These are phyloP conservation scores for Anneissia japonica DNA, from an alignment of 35 echinoderm and acorn worm genomes.

Conservation along the genomic window DNA sequence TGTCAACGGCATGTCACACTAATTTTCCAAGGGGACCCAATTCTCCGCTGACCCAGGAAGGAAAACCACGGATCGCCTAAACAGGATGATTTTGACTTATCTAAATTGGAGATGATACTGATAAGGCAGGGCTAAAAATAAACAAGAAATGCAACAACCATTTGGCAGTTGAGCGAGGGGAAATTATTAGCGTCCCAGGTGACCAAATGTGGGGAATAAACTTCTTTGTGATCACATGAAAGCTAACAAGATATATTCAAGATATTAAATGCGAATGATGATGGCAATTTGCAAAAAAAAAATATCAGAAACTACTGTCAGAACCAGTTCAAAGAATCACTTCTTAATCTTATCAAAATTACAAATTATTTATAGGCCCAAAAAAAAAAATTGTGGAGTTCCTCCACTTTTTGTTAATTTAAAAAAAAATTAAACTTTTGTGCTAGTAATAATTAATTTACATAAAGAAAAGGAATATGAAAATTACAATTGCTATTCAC, in stretches of 20 bases:
- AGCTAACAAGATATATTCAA: neutral
- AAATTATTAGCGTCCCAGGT: neutral
- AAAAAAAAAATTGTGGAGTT: no score
- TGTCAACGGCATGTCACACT: neutral
- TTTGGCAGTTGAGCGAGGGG: neutral
- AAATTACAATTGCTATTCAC: no score
- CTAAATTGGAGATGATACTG: neutral
- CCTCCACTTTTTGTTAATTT: no score
- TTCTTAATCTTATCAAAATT: no score
- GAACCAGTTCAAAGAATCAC: no score
- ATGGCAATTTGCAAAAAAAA: no score
- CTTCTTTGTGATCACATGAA: neutral
- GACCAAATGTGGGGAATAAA: neutral
- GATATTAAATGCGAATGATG: no score
- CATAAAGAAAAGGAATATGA: no score
- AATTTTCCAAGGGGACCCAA: neutral
- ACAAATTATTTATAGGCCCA: no score
- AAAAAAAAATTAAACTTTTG: no score
- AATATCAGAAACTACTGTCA: no score
- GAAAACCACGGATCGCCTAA: neutral
- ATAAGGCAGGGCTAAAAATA: neutral
- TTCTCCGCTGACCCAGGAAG: neutral
- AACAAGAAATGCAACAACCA: neutral
- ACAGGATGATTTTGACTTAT: neutral
- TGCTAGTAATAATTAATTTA: no score